Conservation (phyloP, 2,888 invertebrate genomes). For the Thalpophila matura region DNA sequence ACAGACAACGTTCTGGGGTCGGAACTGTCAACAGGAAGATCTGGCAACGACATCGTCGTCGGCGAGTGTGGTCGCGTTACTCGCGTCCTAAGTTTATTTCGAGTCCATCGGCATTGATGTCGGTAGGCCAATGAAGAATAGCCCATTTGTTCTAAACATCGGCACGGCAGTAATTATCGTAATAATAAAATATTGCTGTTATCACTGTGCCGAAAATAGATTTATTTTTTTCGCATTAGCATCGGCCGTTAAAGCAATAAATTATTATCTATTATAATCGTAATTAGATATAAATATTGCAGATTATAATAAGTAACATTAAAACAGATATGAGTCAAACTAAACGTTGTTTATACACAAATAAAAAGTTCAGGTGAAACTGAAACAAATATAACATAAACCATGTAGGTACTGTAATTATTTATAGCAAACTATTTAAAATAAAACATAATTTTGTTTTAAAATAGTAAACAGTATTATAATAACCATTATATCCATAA, state of each 20-base stretch:
- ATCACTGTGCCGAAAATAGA: slow-evolving; percentile 56
- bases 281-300: slow-evolving; percentile 79
- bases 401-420: slow-evolving; percentile 65
- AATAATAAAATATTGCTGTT: slow-evolving; percentile 35
- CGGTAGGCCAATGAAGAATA: too few relatives aligned
- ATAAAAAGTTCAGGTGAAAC: slow-evolving; percentile 72
- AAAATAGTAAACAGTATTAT: slow-evolving; percentile 78
- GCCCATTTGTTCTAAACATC: slow-evolving; percentile 26
- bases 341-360: slow-evolving; percentile 69
- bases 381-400: slow-evolving; percentile 70
- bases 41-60: too few relatives aligned
- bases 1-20: too few relatives aligned
- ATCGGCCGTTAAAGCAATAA: slow-evolving; percentile 75
- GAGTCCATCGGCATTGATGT: too few relatives aligned
- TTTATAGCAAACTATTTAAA: slow-evolving; percentile 74
- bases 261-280: slow-evolving; percentile 76
- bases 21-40: too few relatives aligned
- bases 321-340: slow-evolving; percentile 72
- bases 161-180: slow-evolving; percentile 28
- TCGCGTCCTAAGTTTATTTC: too few relatives aligned
- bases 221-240: slow-evolving; percentile 63
- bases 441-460: slow-evolving; percentile 78
- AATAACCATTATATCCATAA: slow-evolving; percentile 75
- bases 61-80: too few relatives aligned
- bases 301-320: slow-evolving; percentile 76